phyloP scores from a whole-genome alignment of 2,888 invertebrate genomes.

The Apoda limacodes region DNA sequence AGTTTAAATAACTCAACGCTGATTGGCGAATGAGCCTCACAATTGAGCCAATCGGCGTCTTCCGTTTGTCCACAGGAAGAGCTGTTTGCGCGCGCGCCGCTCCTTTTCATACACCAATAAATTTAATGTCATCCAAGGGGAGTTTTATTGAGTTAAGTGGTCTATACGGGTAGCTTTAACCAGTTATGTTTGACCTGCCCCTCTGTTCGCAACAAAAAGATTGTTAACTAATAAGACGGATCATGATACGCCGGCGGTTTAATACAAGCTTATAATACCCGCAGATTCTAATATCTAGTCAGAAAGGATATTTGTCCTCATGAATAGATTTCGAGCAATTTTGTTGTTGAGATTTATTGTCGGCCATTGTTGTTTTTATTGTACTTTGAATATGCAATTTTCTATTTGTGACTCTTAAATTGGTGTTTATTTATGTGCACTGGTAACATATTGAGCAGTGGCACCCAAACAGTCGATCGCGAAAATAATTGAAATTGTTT shows the following conservation, averaged over 20 bases:
- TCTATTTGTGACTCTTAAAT: too few species aligned
- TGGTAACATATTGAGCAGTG: constrained; percentile 21
- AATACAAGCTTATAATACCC: constrained; percentile 32
- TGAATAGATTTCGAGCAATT: constrained; percentile 52
- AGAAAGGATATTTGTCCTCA: constrained; percentile 51
- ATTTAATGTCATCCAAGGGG: constrained; percentile 61
- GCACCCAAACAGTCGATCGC: too few species aligned
- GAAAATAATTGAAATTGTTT: too few species aligned
- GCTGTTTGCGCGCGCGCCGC: constrained; percentile 46
- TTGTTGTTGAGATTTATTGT: constrained; percentile 48
- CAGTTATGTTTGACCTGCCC: constrained; percentile 34
- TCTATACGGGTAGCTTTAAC: constrained; percentile 42
- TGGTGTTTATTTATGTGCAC: too few species aligned
- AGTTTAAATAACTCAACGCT: constrained; percentile 44
- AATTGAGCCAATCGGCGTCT: constrained; percentile 67
- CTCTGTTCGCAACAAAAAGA: constrained; percentile 22
- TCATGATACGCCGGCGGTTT: constrained; percentile 27
- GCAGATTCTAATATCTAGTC: constrained; percentile 46
- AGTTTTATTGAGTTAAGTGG: constrained; percentile 65
- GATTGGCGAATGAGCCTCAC: constrained; percentile 61
- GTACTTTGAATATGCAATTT: too few species aligned
- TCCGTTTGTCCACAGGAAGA: constrained; percentile 60
- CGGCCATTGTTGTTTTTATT: constrained; percentile 14
- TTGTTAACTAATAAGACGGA: constrained; percentile 14
- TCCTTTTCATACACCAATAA: constrained; percentile 66